Conservation (phyloP, 2,888 invertebrate genomes). For the Octodonta nipae region DNA sequence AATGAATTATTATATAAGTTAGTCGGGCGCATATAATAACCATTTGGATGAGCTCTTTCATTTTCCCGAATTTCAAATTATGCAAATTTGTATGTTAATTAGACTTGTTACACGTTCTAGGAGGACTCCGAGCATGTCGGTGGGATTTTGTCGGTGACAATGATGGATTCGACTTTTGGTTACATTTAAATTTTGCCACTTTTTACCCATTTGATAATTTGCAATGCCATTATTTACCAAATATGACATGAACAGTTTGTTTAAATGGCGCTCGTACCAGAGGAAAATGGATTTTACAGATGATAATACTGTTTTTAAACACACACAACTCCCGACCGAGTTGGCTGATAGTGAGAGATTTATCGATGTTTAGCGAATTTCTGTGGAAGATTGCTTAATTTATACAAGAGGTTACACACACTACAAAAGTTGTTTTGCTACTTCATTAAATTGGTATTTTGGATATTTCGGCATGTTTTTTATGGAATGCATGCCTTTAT, state of each 20-base stretch:
- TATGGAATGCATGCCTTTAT: too few species aligned
- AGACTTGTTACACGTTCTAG: slow-evolving; percentile 27
- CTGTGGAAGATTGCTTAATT: too few species aligned
- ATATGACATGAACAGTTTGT: slow-evolving; percentile 25
- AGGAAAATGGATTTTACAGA: slow-evolving; percentile 17
- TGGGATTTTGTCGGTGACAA: slow-evolving; percentile 21
- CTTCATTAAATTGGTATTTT: too few species aligned
- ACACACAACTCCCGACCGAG: too few species aligned
- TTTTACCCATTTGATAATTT: slow-evolving; percentile 23
- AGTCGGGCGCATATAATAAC: too few species aligned
- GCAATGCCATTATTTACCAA: slow-evolving; percentile 19
- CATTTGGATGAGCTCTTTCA: too few species aligned
- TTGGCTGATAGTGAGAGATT: too few species aligned
- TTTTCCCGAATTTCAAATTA: slow-evolving; percentile 26
- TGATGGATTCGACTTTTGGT: slow-evolving; percentile 23
- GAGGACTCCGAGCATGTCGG: slow-evolving; percentile 22
- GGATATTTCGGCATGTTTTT: too few species aligned
- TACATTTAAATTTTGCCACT: slow-evolving; percentile 23
- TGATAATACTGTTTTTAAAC: slow-evolving; percentile 16
- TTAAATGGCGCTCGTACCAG: slow-evolving; percentile 10
- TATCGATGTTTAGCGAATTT: too few species aligned
- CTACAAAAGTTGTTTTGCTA: too few species aligned
- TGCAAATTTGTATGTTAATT: slow-evolving; percentile 31
- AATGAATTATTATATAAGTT: too few species aligned
- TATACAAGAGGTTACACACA: too few species aligned